Conservation (phyloP, 30 jellyfish, hydroid and myxozoan genomes). For the Clytia hemisphaerica region DNA sequence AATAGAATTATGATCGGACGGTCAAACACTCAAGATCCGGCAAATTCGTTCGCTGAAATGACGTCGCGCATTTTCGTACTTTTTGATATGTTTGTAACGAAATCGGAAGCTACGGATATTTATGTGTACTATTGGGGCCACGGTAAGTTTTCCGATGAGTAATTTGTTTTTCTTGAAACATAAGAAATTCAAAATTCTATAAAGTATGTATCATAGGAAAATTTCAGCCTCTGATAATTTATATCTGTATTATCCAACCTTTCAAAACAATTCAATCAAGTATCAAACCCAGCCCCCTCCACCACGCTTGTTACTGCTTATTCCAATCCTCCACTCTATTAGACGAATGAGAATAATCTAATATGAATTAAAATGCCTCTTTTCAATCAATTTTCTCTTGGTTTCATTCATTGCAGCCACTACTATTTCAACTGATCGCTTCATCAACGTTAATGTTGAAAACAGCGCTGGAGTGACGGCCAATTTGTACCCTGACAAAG, state of each 20-base stretch:
- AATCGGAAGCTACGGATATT: slow-evolving; percentile 70
- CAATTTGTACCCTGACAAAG: slow-evolving; percentile 85
- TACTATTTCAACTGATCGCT: slow-evolving; percentile 86
- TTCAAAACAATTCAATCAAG: too few relatives aligned
- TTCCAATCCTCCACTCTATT: not conserved
- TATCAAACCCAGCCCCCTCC: too few relatives aligned
- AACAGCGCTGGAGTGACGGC: slow-evolving; percentile 95
- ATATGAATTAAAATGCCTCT: not conserved
- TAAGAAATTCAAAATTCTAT: too few relatives aligned
- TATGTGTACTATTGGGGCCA: slow-evolving; percentile 90
- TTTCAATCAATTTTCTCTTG: not conserved
- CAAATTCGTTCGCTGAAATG: slow-evolving; percentile 16
- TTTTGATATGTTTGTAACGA: slow-evolving; percentile 55
- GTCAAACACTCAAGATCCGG: slow-evolving; percentile 29
- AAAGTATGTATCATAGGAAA: too few relatives aligned
- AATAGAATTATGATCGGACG: slow-evolving; percentile 66
- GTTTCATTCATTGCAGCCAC: slow-evolving; percentile 45
- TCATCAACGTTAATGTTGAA: slow-evolving; percentile 86
- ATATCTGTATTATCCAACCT: too few relatives aligned
- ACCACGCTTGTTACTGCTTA: not conserved
- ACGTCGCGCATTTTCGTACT: slow-evolving; percentile 45
- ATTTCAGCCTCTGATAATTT: too few relatives aligned
- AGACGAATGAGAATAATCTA: not conserved
- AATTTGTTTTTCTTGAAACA: too few relatives aligned
- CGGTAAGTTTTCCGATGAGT: slow-evolving; percentile 49